Evolutionary conservation across 2,888 invertebrate species (phyloP).

Genomic region (Dugesia japonica): DNA sequence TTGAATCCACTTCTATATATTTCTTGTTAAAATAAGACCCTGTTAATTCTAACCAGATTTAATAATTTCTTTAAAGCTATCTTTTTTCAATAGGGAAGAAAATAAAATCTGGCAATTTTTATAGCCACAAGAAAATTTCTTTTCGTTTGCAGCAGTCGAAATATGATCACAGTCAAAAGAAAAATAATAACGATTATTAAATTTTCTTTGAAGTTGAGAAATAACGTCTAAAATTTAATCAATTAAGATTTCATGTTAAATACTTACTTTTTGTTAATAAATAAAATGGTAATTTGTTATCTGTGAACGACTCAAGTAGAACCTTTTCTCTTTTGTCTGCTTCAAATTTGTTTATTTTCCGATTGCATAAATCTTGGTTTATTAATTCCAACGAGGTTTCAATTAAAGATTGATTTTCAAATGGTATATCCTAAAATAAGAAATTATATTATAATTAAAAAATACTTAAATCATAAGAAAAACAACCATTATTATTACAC

Average conservation of each 20-base stretch:
- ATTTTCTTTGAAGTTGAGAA: too few relatives aligned
- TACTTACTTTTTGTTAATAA: not conserved
- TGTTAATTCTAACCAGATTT: not conserved
- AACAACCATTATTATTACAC: too few relatives aligned
- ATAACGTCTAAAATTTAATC: too few relatives aligned
- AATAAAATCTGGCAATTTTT: constrained; percentile 3
- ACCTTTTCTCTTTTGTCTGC: not conserved
- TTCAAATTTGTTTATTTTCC: not conserved
- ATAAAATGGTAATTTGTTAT: not conserved
- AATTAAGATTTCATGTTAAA: too few relatives aligned
- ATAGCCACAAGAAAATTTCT: constrained; percentile 15
- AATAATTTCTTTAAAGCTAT: not conserved
- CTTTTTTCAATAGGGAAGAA: not conserved
- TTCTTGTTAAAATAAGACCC: not conserved
- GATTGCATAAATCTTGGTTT: not conserved
- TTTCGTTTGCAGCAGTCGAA: not conserved
- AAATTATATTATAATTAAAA: too few relatives aligned
- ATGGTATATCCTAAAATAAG: not conserved
- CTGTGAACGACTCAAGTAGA: not conserved
- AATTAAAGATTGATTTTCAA: constrained; percentile 1
- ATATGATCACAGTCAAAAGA: not conserved
- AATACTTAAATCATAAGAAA: too few relatives aligned
- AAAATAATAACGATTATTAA: not conserved
- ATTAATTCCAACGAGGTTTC: not conserved
- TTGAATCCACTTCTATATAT: not conserved